Evolutionary conservation across 2,888 invertebrate species (phyloP).

Genomic region (Platerodrilus igneus): DNA sequence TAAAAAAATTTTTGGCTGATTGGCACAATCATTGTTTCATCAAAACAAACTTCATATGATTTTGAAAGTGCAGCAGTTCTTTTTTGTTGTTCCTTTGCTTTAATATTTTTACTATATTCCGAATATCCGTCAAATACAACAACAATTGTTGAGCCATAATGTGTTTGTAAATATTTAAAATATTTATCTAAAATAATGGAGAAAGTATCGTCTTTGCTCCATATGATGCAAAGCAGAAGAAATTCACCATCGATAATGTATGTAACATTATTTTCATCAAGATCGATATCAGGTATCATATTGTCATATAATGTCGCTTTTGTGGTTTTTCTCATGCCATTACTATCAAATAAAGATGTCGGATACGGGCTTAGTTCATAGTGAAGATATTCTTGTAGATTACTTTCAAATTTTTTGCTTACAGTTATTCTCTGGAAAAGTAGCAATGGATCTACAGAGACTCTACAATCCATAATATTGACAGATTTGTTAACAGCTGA

Average conservation of each 20-base stretch:
- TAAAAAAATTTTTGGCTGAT: too few species aligned
- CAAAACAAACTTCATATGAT: too few species aligned
- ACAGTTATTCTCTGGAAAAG: slow-evolving; percentile 29
- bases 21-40: too few species aligned
- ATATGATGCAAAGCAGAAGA: slow-evolving; percentile 37
- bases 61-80: too few species aligned
- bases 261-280: slow-evolving; percentile 21
- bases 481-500: slow-evolving; percentile 25
- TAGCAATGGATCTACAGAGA: slow-evolving; percentile 24
- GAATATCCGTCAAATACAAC: slow-evolving; percentile 40
- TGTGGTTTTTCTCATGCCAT: slow-evolving; percentile 27
- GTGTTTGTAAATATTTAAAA: slow-evolving; percentile 26
- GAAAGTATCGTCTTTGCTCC: slow-evolving; percentile 19
- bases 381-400: slow-evolving; percentile 25
- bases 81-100: too few species aligned
- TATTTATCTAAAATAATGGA: slow-evolving; percentile 29
- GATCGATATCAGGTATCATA: slow-evolving; percentile 12
- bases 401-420: slow-evolving; percentile 27
- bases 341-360: slow-evolving; percentile 16
- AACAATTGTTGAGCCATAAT: slow-evolving; percentile 33
- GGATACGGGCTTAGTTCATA: slow-evolving; percentile 27
- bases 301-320: slow-evolving; percentile 16
- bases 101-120: too few species aligned
- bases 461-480: slow-evolving; percentile 25
- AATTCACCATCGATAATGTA: slow-evolving; percentile 17